Evolutionary conservation across 2,113 vertebrate genomes (phyloP).

Genomic region (Otolemur garnettii): DNA sequence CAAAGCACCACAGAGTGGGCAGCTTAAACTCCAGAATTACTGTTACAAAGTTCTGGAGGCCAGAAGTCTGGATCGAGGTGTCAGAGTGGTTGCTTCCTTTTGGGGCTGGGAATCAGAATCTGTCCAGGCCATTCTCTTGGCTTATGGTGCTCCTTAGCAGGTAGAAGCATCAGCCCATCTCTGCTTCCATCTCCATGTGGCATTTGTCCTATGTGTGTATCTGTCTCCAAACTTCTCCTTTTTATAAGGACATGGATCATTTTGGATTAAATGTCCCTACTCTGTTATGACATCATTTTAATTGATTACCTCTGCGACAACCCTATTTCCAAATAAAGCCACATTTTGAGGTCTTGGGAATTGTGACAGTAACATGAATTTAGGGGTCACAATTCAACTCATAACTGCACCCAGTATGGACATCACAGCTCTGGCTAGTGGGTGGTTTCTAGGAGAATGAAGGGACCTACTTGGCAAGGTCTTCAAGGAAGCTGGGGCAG

Average conservation of each 20-base stretch:
- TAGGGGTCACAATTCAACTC: not conserved
- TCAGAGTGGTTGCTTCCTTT: not conserved
- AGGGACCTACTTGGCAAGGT: not conserved
- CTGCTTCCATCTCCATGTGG: not conserved
- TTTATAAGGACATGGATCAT: not conserved
- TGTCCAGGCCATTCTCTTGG: not conserved
- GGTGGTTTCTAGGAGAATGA: not conserved
- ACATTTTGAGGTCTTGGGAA: not conserved
- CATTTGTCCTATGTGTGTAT: not conserved
- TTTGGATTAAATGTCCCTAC: not conserved
- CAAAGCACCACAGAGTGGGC: not conserved
- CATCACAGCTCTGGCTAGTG: not conserved
- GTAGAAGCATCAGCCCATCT: accelerated
- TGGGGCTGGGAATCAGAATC: not conserved
- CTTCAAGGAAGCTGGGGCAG: not conserved
- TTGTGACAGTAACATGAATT: not conserved
- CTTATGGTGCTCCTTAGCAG: not conserved
- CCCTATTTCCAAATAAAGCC: not conserved
- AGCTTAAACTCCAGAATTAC: not conserved
- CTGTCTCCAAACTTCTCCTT: not conserved
- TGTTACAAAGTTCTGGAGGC: not conserved
- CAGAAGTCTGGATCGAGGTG: not conserved
- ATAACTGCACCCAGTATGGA: not conserved
- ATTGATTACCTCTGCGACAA: not conserved
- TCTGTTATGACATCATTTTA: not conserved